Conservation (phyloP, 2,888 invertebrate genomes). For the Eurytoma californica region DNA sequence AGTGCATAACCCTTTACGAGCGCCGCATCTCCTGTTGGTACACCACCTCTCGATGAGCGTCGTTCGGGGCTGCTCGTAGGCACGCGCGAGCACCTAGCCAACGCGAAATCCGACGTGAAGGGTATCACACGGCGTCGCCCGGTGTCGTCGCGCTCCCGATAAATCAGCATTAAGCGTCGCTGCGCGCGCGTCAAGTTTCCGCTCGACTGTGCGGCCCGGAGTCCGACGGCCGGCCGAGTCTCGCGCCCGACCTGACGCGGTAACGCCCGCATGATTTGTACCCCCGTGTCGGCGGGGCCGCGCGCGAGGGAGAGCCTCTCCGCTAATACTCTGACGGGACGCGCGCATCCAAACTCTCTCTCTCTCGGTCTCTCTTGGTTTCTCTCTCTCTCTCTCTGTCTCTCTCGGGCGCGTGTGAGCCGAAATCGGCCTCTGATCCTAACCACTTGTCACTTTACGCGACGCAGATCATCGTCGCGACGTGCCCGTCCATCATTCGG, state of each 20-base stretch:
- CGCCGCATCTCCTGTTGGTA: no score
- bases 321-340: slow-evolving; percentile 40
- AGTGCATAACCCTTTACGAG: background rate
- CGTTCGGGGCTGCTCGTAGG: no score
- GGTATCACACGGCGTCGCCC: slow-evolving; percentile 8
- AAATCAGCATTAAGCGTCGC: slow-evolving; percentile 56
- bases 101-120: slow-evolving; percentile 46
- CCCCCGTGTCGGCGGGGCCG: slow-evolving; percentile 53
- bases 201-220: slow-evolving; percentile 21
- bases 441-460: slow-evolving; percentile 75
- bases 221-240: background rate
- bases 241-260: slow-evolving; percentile 66
- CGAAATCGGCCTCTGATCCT: slow-evolving; percentile 67
- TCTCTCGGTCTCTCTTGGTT: slow-evolving; percentile 36
- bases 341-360: slow-evolving; percentile 55
- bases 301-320: slow-evolving; percentile 59
- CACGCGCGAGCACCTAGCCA: background rate
- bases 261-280: slow-evolving; percentile 75
- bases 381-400: slow-evolving; percentile 8
- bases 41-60: no score
- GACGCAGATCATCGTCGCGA: slow-evolving; percentile 73
- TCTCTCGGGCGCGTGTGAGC: background rate
- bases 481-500: slow-evolving; percentile 73
- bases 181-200: slow-evolving; percentile 47
- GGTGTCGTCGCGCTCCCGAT: slow-evolving; percentile 48